Conservation (phyloP, 2,113 vertebrate species). For the Chloebia gouldiae region DNA sequence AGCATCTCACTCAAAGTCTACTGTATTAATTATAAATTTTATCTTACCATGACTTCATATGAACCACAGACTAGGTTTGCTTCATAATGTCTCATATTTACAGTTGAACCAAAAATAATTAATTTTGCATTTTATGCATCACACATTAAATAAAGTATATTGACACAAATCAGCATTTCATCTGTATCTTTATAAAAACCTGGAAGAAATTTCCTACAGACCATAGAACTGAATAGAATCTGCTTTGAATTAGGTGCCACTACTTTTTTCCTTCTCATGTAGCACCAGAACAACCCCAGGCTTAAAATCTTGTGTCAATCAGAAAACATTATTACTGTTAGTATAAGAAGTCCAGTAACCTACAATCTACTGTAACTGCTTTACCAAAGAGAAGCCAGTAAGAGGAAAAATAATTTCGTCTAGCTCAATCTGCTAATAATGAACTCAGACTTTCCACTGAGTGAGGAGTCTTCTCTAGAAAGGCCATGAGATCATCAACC, state of each 20-base stretch:
- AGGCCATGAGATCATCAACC: background rate
- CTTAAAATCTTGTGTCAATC: background rate
- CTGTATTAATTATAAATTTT: background rate
- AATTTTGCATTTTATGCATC: background rate
- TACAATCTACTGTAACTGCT: background rate
- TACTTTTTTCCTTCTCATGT: background rate
- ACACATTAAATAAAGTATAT: background rate
- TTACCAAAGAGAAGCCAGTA: background rate
- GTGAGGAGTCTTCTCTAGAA: background rate
- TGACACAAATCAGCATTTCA: background rate
- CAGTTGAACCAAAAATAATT: background rate
- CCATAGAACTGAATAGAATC: background rate
- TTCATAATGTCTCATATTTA: background rate
- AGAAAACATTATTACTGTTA: background rate
- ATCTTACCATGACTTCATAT: background rate
- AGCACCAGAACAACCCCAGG: background rate
- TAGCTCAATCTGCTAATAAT: rapidly evolving
- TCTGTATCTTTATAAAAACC: background rate
- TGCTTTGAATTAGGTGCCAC: background rate
- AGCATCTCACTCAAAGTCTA: background rate
- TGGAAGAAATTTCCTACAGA: background rate
- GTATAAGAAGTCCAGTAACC: background rate
- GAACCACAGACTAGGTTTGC: background rate
- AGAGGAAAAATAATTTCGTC: background rate
- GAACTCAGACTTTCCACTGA: background rate